Percentiles rank a stretch among this genome's conserved stretches.
These are phyloP conservation scores for Trichogramma evanescens DNA, from an alignment of 2,888 invertebrate species.

Conservation along the genomic window DNA sequence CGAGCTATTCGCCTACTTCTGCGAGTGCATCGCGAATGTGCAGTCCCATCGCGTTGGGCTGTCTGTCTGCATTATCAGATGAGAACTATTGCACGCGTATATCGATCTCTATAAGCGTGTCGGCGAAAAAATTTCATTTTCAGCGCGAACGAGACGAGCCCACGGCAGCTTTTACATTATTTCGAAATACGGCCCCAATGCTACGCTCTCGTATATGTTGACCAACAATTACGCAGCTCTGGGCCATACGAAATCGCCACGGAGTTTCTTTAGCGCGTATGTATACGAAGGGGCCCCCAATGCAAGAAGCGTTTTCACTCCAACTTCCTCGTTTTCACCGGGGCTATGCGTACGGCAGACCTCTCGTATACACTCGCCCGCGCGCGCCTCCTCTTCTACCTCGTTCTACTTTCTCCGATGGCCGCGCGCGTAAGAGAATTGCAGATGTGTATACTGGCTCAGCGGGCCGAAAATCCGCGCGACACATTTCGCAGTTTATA, in stretches of 20 bases:
- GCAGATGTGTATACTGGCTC: too few species aligned
- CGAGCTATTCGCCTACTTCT: too few species aligned
- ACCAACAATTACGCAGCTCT: constrained; percentile 5
- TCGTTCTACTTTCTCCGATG: constrained; percentile 43
- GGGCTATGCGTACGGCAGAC: neutral
- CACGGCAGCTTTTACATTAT: constrained; percentile 5
- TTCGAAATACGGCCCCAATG: constrained; percentile 1
- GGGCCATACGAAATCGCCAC: neutral
- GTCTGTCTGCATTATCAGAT: too few species aligned
- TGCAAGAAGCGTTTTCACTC: constrained; percentile 40
- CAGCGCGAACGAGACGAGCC: neutral
- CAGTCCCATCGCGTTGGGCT: too few species aligned
- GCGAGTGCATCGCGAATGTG: too few species aligned
- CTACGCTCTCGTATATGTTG: constrained; percentile 1
- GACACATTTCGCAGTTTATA: too few species aligned
- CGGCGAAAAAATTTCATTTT: too few species aligned
- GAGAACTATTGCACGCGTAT: too few species aligned
- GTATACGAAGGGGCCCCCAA: neutral
- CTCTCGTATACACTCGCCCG: constrained; percentile 10
- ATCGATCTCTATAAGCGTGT: too few species aligned
- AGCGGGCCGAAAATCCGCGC: too few species aligned
- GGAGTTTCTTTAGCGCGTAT: too few species aligned
- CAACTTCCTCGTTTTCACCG: constrained; percentile 45
- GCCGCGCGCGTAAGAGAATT: constrained; percentile 2
- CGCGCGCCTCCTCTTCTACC: constrained; percentile 6